Conservation (phyloP, 2,888 invertebrate genomes). For the Dryobotodes eremita region DNA sequence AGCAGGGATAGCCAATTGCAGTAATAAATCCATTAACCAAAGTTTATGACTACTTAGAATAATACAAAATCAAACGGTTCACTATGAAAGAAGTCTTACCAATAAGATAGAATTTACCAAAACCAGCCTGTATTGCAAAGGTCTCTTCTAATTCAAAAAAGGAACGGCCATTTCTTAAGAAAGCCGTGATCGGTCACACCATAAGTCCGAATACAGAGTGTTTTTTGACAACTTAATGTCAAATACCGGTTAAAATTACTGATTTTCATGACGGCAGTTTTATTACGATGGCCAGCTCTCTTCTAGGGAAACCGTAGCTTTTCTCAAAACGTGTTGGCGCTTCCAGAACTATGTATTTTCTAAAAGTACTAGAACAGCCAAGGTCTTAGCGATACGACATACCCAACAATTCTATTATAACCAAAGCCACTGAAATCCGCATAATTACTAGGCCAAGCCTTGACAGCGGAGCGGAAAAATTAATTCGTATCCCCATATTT, state of each 20-base stretch:
- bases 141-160: background rate
- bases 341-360: background rate
- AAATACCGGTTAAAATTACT: background rate
- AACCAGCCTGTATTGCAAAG: background rate
- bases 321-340: background rate
- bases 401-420: slow-evolving; percentile 58
- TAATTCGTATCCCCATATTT: slow-evolving; percentile 60
- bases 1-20: background rate
- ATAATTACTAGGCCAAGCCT: slow-evolving; percentile 51
- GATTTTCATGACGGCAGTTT: background rate
- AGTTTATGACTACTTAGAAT: background rate
- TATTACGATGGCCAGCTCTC: no score
- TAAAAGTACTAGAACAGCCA: slow-evolving; percentile 11
- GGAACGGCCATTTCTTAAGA: background rate
- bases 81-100: background rate
- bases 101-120: background rate
- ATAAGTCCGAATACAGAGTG: background rate
- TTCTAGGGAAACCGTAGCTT: no score
- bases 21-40: background rate
- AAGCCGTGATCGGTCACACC: background rate
- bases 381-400: slow-evolving; percentile 14
- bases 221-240: background rate
- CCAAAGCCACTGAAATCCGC: slow-evolving; percentile 43
- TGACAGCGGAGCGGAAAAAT: slow-evolving; percentile 60
- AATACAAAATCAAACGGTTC: background rate